Conservation (phyloP, 2,113 vertebrate species). For the Terrapene triunguis region DNA sequence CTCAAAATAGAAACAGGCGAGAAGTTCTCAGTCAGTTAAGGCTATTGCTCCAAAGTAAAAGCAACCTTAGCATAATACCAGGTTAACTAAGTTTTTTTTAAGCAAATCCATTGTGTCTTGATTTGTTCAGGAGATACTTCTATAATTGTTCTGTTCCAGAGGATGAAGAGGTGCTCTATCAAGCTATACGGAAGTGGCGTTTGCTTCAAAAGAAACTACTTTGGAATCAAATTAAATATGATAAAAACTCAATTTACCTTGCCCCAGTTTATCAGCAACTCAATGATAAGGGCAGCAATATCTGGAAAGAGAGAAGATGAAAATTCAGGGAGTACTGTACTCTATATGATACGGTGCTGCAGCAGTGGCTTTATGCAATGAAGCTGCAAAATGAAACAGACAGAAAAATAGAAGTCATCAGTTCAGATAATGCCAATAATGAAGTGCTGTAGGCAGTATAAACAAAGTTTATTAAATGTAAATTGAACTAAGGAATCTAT, state of each 20-base stretch:
- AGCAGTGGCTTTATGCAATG: background rate
- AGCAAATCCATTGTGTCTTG: background rate
- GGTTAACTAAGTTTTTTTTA: background rate
- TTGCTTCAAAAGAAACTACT: constrained; percentile 27
- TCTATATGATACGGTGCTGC: background rate
- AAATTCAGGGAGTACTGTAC: background rate
- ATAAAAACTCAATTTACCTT: constrained; percentile 42
- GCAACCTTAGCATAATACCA: accelerated
- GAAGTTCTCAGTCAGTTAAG: background rate
- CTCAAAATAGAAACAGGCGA: too few relatives aligned
- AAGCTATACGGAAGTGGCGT: constrained; percentile 12
- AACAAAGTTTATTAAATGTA: background rate
- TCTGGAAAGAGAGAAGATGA: background rate
- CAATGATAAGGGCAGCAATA: constrained; percentile 29
- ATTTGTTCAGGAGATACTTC: background rate
- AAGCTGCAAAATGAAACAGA: background rate
- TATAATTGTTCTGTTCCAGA: constrained; percentile 1
- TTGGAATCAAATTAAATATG: constrained; percentile 45
- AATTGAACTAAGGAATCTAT: background rate
- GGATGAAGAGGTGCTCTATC: background rate
- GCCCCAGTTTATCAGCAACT: constrained; percentile 28
- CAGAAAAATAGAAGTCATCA: background rate
- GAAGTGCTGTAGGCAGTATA: background rate
- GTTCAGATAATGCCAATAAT: background rate
- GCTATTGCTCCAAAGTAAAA: background rate